Conservation (phyloP, 64 coral and sea anemone genomes). For the Astreopora myriophthalma region DNA sequence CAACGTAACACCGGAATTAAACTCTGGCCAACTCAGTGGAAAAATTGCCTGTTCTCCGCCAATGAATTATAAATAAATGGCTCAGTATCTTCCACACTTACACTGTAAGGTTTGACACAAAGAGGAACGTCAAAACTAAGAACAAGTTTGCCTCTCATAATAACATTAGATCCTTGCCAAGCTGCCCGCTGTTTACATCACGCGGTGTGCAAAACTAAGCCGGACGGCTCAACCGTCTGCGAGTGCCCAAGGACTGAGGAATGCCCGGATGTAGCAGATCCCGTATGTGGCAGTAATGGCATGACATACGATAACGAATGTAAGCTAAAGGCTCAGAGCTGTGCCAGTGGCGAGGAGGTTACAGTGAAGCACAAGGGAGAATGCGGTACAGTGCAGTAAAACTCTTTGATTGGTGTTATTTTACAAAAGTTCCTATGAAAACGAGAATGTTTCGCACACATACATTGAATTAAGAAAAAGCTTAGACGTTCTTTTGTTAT, state of each 20-base stretch:
- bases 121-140: not conserved
- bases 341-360: not conserved
- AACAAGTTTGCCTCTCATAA: not conserved
- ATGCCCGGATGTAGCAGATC: constrained; percentile 13
- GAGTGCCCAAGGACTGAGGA: constrained; percentile 17
- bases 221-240: constrained; percentile 66
- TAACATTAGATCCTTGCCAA: constrained; percentile 51
- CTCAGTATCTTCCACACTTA: not conserved
- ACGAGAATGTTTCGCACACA: too few relatives aligned
- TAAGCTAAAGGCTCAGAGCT: constrained; percentile 14
- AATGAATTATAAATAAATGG: not conserved
- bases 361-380: constrained; percentile 27
- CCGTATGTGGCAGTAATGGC: constrained; percentile 49
- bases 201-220: not conserved
- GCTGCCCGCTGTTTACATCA: constrained; percentile 57
- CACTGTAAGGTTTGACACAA: not conserved
- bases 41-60: not conserved
- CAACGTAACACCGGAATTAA: too few relatives aligned
- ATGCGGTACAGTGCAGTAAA: not conserved
- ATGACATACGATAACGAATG: constrained; percentile 53
- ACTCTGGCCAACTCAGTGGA: too few relatives aligned
- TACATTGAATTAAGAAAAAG: not conserved
- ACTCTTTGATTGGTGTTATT: not conserved
- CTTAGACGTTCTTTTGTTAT: not conserved
- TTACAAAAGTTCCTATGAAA: not conserved